Evolutionary conservation across 1,140 invertebrate genomes (phyloP), one percentile per base, ranked within the genome.

Genomic region (Oryctes rhinoceros): DNA sequence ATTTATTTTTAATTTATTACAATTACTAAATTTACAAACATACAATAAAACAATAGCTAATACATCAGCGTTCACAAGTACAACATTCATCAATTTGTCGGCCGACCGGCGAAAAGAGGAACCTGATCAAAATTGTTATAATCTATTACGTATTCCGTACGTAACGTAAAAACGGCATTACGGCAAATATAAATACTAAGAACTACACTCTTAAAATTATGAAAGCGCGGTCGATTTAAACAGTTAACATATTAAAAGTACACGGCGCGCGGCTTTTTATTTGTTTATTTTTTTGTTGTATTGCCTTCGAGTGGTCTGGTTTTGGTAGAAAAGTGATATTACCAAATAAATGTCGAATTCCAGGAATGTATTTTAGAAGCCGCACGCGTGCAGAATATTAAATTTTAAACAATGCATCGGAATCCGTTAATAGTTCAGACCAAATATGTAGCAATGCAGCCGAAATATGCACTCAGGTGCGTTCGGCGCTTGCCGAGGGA

Each of bases 371-470:
- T 83, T 79, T 83, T 80, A 80, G 78, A 77, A 79, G 81, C 59
- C 47, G 78, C 59, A 84, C 84, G 84, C 84, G 84, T 82, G 83
- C 83, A 59, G 84, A 84, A 84, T 84, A 84, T 83, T 83, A 83
- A 84, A 83, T 82, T 82, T 80, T 75, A 83, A 83, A 84, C 84
- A 84, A 84, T 84, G 84, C 84, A 83, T 80, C 78, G 83, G 84
- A 82, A 84, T 84, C 81, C 82, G 82, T 83, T 84, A 84, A 84
- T 84, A 84, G 84, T 84, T 83, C 82, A 48, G 81, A 76, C 83
- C 83, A 83, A 83, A 84, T 84, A 84, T 83, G 83, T 82, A 82
- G 80, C 81, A 74, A 78, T 78, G 82, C 81, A 76, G 83, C 79
- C 83, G 81, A 82, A 83, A 84, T 82, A 83, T 84, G 82, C 81